Evolutionary conservation across 2,888 invertebrate genomes (phyloP).

Genomic region (Parnassius orleans): DNA sequence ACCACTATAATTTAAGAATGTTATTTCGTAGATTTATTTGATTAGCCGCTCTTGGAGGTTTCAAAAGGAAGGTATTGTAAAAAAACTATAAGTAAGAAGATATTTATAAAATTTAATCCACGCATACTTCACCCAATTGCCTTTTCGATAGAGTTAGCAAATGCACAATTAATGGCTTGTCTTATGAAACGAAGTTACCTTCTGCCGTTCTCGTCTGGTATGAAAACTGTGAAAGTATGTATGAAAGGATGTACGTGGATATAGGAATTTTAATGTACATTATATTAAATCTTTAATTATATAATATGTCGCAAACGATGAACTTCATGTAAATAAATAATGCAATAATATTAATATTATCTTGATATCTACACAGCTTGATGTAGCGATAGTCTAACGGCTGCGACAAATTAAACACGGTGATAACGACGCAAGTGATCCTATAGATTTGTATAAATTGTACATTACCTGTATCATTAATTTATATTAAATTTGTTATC

Average conservation of each 20-base stretch:
- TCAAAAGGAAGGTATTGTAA: constrained; percentile 34
- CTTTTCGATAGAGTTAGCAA: constrained; percentile 67
- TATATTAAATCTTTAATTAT: constrained; percentile 33
- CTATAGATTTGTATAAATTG: constrained; percentile 77
- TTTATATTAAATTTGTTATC: constrained; percentile 80
- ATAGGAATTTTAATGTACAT: constrained; percentile 32
- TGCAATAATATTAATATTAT: constrained; percentile 43
- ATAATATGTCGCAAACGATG: constrained; percentile 27
- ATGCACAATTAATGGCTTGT: constrained; percentile 56
- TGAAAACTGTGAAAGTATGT: constrained; percentile 37
- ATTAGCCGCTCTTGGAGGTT: constrained; percentile 49
- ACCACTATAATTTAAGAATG: constrained; percentile 62
- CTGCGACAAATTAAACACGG: constrained; percentile 54
- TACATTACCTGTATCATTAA: constrained; percentile 78
- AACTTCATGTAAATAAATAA: constrained; percentile 47
- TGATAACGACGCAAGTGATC: constrained; percentile 74
- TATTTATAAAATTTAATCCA: constrained; percentile 44
- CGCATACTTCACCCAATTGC: constrained; percentile 75
- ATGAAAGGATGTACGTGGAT: constrained; percentile 33
- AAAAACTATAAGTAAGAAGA: constrained; percentile 4
- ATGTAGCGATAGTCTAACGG: constrained; percentile 26
- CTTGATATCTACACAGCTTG: constrained; percentile 26
- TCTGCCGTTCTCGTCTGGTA: constrained; percentile 49
- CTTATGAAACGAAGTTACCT: constrained; percentile 66
- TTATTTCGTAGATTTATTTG: constrained; percentile 42